Percentiles rank a stretch among this genome's conserved stretches.
These are phyloP conservation scores for Norana najaformis DNA, from an alignment of 2,888 invertebrate species.

Conservation along the genomic window DNA sequence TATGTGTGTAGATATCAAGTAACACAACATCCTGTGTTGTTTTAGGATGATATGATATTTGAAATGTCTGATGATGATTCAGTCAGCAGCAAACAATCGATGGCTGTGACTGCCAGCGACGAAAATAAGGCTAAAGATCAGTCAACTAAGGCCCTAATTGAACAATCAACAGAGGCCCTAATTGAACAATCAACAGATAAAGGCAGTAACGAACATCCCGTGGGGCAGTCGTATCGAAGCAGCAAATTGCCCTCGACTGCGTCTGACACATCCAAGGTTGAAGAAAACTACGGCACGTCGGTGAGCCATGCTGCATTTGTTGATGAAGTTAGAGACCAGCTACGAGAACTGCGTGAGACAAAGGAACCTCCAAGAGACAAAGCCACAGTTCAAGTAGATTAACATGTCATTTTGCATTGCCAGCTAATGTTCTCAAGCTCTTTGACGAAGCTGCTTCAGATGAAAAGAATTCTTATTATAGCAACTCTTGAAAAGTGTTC, in stretches of 20 bases:
- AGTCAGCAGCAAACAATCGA: not conserved
- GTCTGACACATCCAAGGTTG: not conserved
- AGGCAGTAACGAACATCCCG: not conserved
- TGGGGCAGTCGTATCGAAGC: not conserved
- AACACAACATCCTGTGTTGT: not conserved
- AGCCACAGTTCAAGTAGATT: not conserved
- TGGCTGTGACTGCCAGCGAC: not conserved
- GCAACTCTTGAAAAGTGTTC: not conserved
- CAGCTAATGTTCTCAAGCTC: not conserved
- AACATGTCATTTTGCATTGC: not conserved
- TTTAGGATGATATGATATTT: slow-evolving; percentile 18
- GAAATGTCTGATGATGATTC: slow-evolving; percentile 23
- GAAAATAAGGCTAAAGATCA: not conserved
- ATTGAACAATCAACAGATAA: not conserved
- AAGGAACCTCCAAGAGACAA: not conserved
- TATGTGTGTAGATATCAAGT: not conserved
- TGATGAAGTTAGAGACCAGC: not conserved
- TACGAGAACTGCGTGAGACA: not conserved
- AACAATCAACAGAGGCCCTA: not conserved
- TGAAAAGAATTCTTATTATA: not conserved
- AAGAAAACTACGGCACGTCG: not conserved
- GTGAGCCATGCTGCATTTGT: not conserved
- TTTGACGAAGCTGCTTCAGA: not conserved
- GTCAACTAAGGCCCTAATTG: not conserved
- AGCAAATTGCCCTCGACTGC: not conserved